Evolutionary conservation across 1,140 invertebrate genomes (phyloP), one percentile per base, ranked within the genome.

Genomic region (Papilio helenus): DNA sequence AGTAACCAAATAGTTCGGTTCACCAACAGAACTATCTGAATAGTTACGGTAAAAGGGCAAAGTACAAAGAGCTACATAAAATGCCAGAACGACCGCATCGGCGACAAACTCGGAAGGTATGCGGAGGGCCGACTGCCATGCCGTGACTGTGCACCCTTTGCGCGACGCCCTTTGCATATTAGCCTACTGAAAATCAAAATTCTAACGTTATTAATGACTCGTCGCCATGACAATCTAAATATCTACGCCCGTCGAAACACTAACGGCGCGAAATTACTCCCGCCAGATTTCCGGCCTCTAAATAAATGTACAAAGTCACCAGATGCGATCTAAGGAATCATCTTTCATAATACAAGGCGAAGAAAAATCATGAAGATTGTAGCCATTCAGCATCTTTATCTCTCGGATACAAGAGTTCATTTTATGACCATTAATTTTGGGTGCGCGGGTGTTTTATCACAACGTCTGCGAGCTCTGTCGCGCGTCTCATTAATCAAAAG

Each of bases 401-500:
- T 94, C 85, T 80, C 85, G 87, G 89, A 93, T 91, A 90, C 92
- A 93, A 93, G 92, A 94, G 92, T 94, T 94, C 93, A 94, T 94
- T 94, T 94, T 93, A 93, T 94, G 90, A 93, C 91, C 91, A 94
- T 94, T 94, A 94, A 94, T 94, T 92, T 93, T 89, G 91, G 82
- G 87, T 92, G 90, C 86, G 90, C 86, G 91, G 91, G 89, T 92
- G 92, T 93, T 93, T 94, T 93, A 93, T 94, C 92, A 88, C 86
- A 90, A 87, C 90, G 91, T 85, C 90, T 89, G 92, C 86, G 88
- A 87, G 89, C 92, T 93, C 92, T 93, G 93, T 93, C 93, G 92
- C 92, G 88, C 87, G 92, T 91, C 92, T 93, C 93, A 94, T 94
- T 94, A 94, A 94, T 94, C 93, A 94, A 94, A 94, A 93, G 90